Evolutionary conservation across 2,797 vertebrate genomes (phyloP).

Genomic region (Fringilla coelebs): DNA sequence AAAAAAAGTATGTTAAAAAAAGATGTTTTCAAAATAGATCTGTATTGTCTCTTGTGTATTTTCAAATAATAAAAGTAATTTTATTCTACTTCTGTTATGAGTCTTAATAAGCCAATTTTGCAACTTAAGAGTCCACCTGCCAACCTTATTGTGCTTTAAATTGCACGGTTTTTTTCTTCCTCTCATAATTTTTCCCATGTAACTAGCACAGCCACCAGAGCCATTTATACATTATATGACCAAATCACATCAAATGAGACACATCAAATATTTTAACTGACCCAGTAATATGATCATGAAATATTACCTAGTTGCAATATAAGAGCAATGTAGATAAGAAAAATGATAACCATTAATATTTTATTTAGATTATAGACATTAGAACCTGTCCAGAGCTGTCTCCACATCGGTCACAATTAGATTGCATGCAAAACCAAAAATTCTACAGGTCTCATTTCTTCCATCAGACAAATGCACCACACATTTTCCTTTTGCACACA

Average conservation of each 20-base stretch:
- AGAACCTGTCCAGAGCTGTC: background rate
- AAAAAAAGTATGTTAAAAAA: background rate
- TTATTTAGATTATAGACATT: background rate
- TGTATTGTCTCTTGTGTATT: background rate
- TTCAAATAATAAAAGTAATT: conserved; percentile 56
- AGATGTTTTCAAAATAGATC: background rate
- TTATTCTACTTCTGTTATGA: conserved; percentile 5
- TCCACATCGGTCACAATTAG: background rate
- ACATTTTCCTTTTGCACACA: background rate
- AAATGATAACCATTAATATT: background rate
- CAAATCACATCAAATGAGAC: background rate
- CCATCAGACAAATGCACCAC: background rate
- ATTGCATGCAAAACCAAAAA: background rate
- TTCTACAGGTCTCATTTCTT: background rate
- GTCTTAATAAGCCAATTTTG: background rate
- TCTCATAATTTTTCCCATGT: background rate
- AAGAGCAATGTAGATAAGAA: background rate
- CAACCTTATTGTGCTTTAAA: background rate
- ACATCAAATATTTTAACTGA: background rate
- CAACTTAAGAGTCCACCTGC: background rate
- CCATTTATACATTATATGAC: background rate
- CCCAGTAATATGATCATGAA: background rate
- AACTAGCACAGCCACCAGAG: background rate
- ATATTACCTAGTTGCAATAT: background rate
- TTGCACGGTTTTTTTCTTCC: rapidly evolving